Conservation (phyloP, 2,888 invertebrate species). For the Sinodicranocentrus sp. region DNA sequence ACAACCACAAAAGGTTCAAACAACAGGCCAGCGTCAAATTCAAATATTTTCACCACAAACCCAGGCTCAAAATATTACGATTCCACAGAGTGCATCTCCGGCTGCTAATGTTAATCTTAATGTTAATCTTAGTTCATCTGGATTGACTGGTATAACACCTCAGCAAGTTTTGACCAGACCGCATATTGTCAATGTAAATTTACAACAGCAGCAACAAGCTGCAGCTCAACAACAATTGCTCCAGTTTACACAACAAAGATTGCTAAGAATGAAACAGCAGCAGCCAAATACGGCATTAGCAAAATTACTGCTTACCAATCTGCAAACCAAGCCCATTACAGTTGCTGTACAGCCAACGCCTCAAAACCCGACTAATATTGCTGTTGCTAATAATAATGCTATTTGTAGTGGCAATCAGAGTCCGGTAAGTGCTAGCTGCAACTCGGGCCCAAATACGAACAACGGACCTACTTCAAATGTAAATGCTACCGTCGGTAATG, state of each 20-base stretch:
- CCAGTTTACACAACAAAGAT: slow-evolving; percentile 50
- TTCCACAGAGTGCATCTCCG: slow-evolving; percentile 33
- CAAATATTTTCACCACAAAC: slow-evolving; percentile 48
- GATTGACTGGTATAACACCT: slow-evolving; percentile 66
- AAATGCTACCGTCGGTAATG: not conserved
- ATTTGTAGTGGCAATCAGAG: slow-evolving; percentile 1
- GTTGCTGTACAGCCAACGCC: slow-evolving; percentile 76
- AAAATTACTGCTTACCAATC: slow-evolving; percentile 65
- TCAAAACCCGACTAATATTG: slow-evolving; percentile 56
- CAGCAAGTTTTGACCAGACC: slow-evolving; percentile 74
- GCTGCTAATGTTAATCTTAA: slow-evolving; percentile 73
- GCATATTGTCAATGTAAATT: slow-evolving; percentile 73
- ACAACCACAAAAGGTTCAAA: slow-evolving; percentile 35
- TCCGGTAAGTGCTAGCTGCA: slow-evolving; percentile 29
- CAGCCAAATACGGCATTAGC: slow-evolving; percentile 62
- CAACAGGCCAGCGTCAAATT: slow-evolving; percentile 51
- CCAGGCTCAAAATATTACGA: slow-evolving; percentile 59
- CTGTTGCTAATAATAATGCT: not conserved
- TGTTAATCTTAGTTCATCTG: slow-evolving; percentile 70
- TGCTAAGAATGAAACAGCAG: slow-evolving; percentile 69
- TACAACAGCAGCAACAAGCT: slow-evolving; percentile 67
- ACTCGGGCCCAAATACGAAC: slow-evolving; percentile 14
- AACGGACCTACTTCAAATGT: not conserved
- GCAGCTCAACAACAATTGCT: slow-evolving; percentile 57
- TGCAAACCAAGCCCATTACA: slow-evolving; percentile 67